Percentiles rank a stretch among this genome's conserved stretches.
phyloP scores from a whole-genome alignment of 2,797 vertebrate species.

The Scomberomorus guttatus region DNA sequence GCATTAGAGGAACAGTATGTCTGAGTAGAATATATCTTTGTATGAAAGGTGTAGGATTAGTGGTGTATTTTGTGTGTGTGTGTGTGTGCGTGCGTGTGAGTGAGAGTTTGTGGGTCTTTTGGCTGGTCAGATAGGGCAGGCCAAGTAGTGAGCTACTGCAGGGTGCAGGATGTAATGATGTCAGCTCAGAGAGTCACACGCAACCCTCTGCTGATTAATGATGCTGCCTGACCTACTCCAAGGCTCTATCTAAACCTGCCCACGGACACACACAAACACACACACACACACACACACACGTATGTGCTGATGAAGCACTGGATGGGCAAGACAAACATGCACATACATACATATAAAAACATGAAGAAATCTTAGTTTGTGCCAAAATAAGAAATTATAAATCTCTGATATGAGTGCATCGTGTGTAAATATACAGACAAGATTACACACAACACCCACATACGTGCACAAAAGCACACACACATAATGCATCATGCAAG shows the following conservation, averaged over 20 bases:
- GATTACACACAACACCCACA: constrained; percentile 48
- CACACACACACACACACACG: constrained; percentile 44
- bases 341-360: constrained; percentile 48
- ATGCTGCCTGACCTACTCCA: constrained; percentile 91
- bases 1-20: constrained; percentile 35
- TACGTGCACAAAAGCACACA: constrained; percentile 24
- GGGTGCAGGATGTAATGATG: constrained; percentile 96
- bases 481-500: constrained; percentile 75
- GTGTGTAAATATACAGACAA: constrained; percentile 49
- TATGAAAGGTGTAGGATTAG: constrained; percentile 49
- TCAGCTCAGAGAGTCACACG: constrained; percentile 92
- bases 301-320: constrained; percentile 24
- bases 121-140: constrained; percentile 78
- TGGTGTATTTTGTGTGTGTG: constrained; percentile 17
- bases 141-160: constrained; percentile 92
- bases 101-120: constrained; percentile 49
- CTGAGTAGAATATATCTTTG: constrained; percentile 50
- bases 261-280: constrained; percentile 63
- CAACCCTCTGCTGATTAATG: constrained; percentile 92
- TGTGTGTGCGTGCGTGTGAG: constrained; percentile 23
- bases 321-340: constrained; percentile 47
- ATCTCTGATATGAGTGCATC: constrained; percentile 57
- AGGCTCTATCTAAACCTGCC: constrained; percentile 93
- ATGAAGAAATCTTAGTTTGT: constrained; percentile 20
- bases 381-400: constrained; percentile 46